These are phyloP conservation scores for Chaenocephalus aceratus DNA, from an alignment of 2,113 vertebrate genomes.

Conservation along the genomic window DNA sequence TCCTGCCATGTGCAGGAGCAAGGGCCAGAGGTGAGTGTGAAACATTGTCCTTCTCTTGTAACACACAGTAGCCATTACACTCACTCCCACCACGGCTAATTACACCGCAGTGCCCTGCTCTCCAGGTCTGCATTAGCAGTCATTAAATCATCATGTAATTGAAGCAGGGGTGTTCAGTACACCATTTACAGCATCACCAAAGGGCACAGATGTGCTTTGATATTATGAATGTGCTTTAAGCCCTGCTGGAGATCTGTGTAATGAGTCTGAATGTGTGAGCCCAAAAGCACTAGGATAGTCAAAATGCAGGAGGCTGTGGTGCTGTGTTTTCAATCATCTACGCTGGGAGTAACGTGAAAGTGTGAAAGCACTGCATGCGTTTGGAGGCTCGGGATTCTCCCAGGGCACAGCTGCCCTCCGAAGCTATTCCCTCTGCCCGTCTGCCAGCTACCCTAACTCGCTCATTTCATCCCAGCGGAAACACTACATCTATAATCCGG, in stretches of 20 bases:
- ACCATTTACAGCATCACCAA: slow-evolving; percentile 65
- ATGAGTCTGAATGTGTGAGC: slow-evolving; percentile 51
- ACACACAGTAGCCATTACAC: slow-evolving; percentile 26
- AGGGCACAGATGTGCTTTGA: slow-evolving; percentile 69
- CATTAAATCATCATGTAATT: slow-evolving; percentile 66
- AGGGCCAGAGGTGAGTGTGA: slow-evolving; percentile 92
- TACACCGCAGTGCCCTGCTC: slow-evolving; percentile 43
- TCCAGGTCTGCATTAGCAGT: slow-evolving; percentile 64
- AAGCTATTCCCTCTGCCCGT: slow-evolving; percentile 21
- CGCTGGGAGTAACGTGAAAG: not conserved
- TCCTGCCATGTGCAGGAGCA: slow-evolving; percentile 95
- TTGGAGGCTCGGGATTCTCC: slow-evolving; percentile 33
- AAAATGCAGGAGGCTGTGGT: slow-evolving; percentile 10
- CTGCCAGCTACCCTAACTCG: slow-evolving; percentile 14
- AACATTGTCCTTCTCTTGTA: slow-evolving; percentile 29
- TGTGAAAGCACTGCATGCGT: not conserved
- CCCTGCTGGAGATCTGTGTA: slow-evolving; percentile 59
- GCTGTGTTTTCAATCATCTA: slow-evolving; percentile 16
- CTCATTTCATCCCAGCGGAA: slow-evolving; percentile 33
- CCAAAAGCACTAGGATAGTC: slow-evolving; percentile 12
- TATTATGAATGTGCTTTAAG: slow-evolving; percentile 70
- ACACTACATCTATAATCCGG: slow-evolving; percentile 2
- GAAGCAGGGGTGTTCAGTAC: slow-evolving; percentile 49
- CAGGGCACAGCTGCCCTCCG: not conserved
- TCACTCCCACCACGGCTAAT: slow-evolving; percentile 57